Evolutionary conservation across 2,113 vertebrate species (phyloP), one percentile per base, ranked within the genome.

Genomic region (Miniopterus natalensis): DNA sequence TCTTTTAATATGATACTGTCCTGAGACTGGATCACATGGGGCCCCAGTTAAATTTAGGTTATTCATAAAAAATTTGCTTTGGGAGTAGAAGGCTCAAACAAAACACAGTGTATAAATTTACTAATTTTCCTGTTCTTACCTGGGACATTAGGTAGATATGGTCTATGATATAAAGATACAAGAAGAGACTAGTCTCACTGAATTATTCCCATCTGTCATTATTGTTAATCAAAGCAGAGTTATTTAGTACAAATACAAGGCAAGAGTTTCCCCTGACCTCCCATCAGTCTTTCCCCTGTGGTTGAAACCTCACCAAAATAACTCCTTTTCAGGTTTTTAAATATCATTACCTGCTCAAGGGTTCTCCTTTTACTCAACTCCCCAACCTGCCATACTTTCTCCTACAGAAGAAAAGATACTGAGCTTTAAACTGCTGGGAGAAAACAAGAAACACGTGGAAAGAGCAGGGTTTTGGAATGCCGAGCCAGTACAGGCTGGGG

Each of bases 161-260:
- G 63, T 59, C 20, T 78, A 11, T 83, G 53, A 42, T 68, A 49
- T 23, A 74, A 85, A 61, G 68, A 89, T 57, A 63, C 61, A 68
- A 59, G 63, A 53, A 59, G 75, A 94, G 75, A 94, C 73, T 84
- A 61, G 12, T 70, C 21, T 80, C 53, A 47, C 13, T 87, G 86
- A 75, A 87, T 94, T 70, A 84, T 84, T 88, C 59, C 57, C 45
- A 53, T 80, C 47, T 49, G 57, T 77, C 71, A 84, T 75, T 95
- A 36, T 65, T 92, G 47, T 80, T 95, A 92, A 96, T 86, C 80
- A 70, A 63, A 84, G 63, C 40, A 75, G 47, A 95, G 65, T 45
- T 92, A 79, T 42, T 96, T 63, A 93, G 57, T 70, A 81, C 47
- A 96, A 93, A 84, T 45, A 92, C 3, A 40, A 93, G 92, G 88